phyloP scores from a whole-genome alignment of 2,797 vertebrate species.

The Brachymystax lenok region DNA sequence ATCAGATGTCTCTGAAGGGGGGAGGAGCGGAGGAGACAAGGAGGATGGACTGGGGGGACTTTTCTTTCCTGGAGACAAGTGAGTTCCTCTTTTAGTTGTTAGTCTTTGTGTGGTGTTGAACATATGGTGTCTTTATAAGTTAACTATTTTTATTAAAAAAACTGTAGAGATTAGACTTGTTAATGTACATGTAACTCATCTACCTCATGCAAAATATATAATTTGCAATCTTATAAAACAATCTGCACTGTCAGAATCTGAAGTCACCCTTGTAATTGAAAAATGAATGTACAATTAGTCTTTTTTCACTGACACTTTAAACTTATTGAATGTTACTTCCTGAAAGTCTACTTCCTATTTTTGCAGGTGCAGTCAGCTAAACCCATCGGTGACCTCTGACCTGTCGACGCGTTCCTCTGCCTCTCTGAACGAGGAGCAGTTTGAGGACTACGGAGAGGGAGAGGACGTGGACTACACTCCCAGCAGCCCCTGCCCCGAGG shows the following conservation, averaged over 20 bases:
- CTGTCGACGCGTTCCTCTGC: slow-evolving; percentile 89
- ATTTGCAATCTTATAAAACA: too few relatives aligned
- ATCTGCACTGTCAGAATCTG: too few relatives aligned
- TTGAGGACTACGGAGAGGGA: slow-evolving; percentile 96
- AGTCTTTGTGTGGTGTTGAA: too few relatives aligned
- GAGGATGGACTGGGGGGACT: slow-evolving; percentile 77
- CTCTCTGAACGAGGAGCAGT: slow-evolving; percentile 96
- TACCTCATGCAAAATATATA: too few relatives aligned
- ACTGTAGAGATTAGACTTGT: too few relatives aligned
- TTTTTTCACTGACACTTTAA: too few relatives aligned
- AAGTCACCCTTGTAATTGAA: too few relatives aligned
- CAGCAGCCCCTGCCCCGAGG: slow-evolving; percentile 89
- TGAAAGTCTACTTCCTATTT: not conserved
- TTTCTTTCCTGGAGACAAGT: slow-evolving; percentile 88
- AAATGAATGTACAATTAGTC: too few relatives aligned
- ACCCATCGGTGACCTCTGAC: slow-evolving; percentile 85
- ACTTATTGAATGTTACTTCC: not conserved
- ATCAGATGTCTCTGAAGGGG: slow-evolving; percentile 81
- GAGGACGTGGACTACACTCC: slow-evolving; percentile 90
- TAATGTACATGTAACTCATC: too few relatives aligned
- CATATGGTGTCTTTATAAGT: too few relatives aligned
- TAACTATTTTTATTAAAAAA: not conserved
- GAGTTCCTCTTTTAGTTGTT: slow-evolving; percentile 53
- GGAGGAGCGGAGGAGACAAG: slow-evolving; percentile 75
- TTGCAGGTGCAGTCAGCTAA: slow-evolving; percentile 79